A percentile compares a stretch with the other conserved stretches of the same genome.
Evolutionary conservation across 2,113 vertebrate genomes (phyloP).

Genomic region (Mustela lutreola): DNA sequence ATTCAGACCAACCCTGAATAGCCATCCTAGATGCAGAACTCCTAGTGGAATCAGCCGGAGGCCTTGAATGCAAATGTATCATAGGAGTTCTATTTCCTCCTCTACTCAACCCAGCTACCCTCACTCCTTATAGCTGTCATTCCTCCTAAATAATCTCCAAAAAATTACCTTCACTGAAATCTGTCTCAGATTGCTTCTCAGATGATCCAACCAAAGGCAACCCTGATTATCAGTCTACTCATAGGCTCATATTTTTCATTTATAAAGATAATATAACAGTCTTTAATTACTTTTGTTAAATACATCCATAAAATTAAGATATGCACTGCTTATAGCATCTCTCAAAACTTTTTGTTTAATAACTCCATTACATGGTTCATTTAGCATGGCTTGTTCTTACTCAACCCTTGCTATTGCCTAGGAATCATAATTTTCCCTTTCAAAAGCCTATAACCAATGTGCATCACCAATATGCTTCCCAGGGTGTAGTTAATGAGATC

Average conservation of each 20-base stretch:
- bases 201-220: background rate
- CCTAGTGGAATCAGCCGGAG: background rate
- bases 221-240: background rate
- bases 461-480: background rate
- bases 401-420: background rate
- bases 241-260: background rate
- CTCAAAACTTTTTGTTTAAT: background rate
- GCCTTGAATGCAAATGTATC: fast-evolving
- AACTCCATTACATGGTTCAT: background rate
- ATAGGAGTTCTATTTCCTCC: too few relatives aligned
- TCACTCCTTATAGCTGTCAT: background rate
- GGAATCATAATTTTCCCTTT: background rate
- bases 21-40: background rate
- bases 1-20: background rate
- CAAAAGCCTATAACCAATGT: background rate
- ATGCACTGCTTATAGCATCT: background rate
- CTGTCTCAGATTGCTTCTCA: background rate
- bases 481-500: background rate
- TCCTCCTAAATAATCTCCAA: background rate
- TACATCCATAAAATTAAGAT: background rate
- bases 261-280: background rate
- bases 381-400: background rate
- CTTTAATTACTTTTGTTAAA: background rate
- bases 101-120: too few relatives aligned
- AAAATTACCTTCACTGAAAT: background rate